Base-by-base conservation (phyloP, 2,888 invertebrate species). In the Lypha dubia region DNA sequence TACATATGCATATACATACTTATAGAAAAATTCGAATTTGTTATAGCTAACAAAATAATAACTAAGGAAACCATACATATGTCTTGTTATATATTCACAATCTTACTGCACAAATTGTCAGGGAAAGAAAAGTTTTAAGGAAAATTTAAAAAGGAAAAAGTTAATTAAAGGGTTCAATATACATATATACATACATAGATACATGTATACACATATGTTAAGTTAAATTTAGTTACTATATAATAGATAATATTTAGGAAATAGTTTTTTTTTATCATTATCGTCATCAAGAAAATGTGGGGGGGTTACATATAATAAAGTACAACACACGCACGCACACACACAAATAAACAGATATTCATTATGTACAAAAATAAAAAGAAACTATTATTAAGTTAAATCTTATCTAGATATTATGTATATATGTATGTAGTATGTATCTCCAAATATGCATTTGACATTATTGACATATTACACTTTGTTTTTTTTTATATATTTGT, bases 391-490 rank as follows among this genome's bases (percentile, higher is more conserved):
- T 53, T 53, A 44, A 76, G 7, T 60, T 53, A 70, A 71, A 63
- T 79, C 74, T 79, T 58, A 84, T 60, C 51, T 67, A 51, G 17
- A 38, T 11, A 38, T 38, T 38, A 38, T 38, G 38, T 38, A 38
- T 38, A 11, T 38, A 32, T 32, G 32, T 32, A 6, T 32, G 20
- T n/a, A n/a, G n/a, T 65, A 24, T 53, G 17, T 28, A 56, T 79
- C 73, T 70, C 81, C 81, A 77, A 65, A 63, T 79, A 60, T 60
- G 53, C 84, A 84, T 81, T 81, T 81, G 84, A 84, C 79, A 63
- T 83, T 60, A 53, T 77, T 71, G 73, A 63, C 28, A 28, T 28
- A n/a, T n/a, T n/a, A n/a, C n/a, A n/a, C n/a, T n/a, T 28, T 28
- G 28, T 5, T 28, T 28, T 4, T 58, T 74, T 67, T 11, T 73